A percentile compares a stretch with the other conserved stretches of the same genome.
Evolutionary conservation across 1,140 invertebrate species (phyloP).

Genomic region (Agraylea sexmaculata): DNA sequence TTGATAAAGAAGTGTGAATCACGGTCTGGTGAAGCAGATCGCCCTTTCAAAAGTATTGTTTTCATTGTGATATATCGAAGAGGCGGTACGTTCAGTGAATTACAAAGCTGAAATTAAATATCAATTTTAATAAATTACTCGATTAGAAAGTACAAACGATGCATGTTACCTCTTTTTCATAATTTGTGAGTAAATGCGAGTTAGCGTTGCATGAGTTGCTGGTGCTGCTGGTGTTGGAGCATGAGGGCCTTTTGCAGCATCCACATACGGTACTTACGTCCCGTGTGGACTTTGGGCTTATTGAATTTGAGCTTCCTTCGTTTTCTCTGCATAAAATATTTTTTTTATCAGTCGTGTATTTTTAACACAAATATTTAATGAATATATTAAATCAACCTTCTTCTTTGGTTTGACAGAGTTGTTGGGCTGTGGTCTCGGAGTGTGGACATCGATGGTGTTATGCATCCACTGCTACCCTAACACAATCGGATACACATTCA

Average conservation of each 20-base stretch:
- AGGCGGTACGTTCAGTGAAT: slow-evolving; percentile 30
- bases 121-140: neutral
- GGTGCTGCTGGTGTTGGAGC: slow-evolving; percentile 23
- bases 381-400: slow-evolving; percentile 36
- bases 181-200: slow-evolving; percentile 29
- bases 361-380: no score
- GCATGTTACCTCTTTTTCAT: slow-evolving; percentile 30
- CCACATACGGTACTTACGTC: slow-evolving; percentile 52
- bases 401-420: slow-evolving; percentile 53
- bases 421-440: slow-evolving; percentile 45
- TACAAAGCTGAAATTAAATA: slow-evolving; percentile 28
- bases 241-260: slow-evolving; percentile 43
- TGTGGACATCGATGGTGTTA: slow-evolving; percentile 32
- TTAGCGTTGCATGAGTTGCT: slow-evolving; percentile 27
- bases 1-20: neutral
- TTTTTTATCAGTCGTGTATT: neutral
- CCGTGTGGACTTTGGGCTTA: slow-evolving; percentile 65
- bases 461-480: slow-evolving; percentile 71
- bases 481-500: slow-evolving; percentile 37
- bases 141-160: neutral
- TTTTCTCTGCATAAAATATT: slow-evolving; percentile 46
- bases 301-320: slow-evolving; percentile 65
- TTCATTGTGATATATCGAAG: slow-evolving; percentile 39
- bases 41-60: slow-evolving; percentile 31
- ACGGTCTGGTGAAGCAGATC: slow-evolving; percentile 11